Evolutionary conservation across 2,888 invertebrate species (phyloP).

Genomic region (Brenthis hecate): DNA sequence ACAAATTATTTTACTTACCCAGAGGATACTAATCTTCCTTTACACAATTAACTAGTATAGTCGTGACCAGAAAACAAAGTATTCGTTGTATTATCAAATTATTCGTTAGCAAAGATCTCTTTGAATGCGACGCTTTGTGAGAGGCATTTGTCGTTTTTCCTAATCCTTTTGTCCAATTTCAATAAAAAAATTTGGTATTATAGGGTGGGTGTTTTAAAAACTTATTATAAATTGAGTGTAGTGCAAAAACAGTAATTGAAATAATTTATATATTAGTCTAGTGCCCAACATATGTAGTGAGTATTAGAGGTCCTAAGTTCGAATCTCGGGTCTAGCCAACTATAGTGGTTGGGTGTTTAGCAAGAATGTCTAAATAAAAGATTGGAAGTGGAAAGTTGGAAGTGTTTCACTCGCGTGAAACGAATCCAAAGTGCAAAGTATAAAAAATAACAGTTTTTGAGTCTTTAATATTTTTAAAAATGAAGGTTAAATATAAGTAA

Average conservation of each 20-base stretch:
- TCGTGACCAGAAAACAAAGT: conserved; percentile 51
- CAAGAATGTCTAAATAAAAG: too few species aligned
- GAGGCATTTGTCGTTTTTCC: conserved; percentile 65
- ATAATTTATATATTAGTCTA: not conserved
- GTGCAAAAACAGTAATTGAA: not conserved
- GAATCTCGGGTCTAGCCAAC: too few species aligned
- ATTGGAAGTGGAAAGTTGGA: too few species aligned
- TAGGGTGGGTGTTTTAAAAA: conserved; percentile 26
- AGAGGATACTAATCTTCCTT: conserved; percentile 10
- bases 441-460: too few species aligned
- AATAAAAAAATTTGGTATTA: conserved; percentile 53
- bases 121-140: conserved; percentile 58
- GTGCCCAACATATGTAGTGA: too few species aligned
- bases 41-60: conserved; percentile 25
- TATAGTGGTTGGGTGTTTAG: too few species aligned
- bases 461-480: not conserved
- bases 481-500: not conserved
- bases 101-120: conserved; percentile 58
- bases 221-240: not conserved
- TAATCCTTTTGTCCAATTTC: conserved; percentile 69
- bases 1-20: not conserved
- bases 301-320: too few species aligned
- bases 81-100: conserved; percentile 69
- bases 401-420: too few species aligned
- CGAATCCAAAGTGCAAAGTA: too few species aligned